phyloP scores from a whole-genome alignment of 2,888 invertebrate genomes.

The Nematopogon swammerdamellus region DNA sequence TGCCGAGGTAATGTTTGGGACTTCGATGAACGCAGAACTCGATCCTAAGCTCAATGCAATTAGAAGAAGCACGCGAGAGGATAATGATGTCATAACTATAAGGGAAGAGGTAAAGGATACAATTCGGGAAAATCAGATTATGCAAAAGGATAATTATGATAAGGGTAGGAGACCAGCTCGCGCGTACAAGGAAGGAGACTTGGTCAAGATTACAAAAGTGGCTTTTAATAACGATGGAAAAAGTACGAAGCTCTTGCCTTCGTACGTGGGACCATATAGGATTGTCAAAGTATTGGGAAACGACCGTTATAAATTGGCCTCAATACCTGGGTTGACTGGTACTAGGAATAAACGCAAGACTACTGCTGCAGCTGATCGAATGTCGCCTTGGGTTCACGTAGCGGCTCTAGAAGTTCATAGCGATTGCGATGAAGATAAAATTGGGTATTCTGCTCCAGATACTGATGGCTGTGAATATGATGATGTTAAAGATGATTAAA shows the following conservation, averaged over 20 bases:
- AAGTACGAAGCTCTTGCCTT: conserved; percentile 7
- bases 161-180: no score
- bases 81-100: conserved; percentile 1
- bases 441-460: no score
- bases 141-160: no score
- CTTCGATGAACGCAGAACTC: conserved; percentile 3
- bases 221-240: conserved; percentile 6
- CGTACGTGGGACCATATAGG: conserved; percentile 6
- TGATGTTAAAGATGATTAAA: no score
- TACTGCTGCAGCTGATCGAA: not conserved
- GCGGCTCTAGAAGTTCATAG: not conserved
- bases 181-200: conserved; percentile 3
- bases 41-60: not conserved
- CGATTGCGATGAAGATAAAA: not conserved
- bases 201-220: conserved; percentile 7
- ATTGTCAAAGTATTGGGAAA: conserved; percentile 4
- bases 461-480: no score
- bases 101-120: no score
- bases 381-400: not conserved
- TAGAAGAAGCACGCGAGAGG: not conserved
- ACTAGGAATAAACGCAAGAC: conserved; percentile 5
- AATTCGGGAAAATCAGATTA: no score
- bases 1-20: conserved; percentile 15
- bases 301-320: conserved; percentile 5
- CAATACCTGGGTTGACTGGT: conserved; percentile 5